A percentile compares a stretch with the other conserved stretches of the same genome.
These are phyloP conservation scores for Lepidurus couesii DNA, from an alignment of 1,140 invertebrate genomes.

Conservation along the genomic window DNA sequence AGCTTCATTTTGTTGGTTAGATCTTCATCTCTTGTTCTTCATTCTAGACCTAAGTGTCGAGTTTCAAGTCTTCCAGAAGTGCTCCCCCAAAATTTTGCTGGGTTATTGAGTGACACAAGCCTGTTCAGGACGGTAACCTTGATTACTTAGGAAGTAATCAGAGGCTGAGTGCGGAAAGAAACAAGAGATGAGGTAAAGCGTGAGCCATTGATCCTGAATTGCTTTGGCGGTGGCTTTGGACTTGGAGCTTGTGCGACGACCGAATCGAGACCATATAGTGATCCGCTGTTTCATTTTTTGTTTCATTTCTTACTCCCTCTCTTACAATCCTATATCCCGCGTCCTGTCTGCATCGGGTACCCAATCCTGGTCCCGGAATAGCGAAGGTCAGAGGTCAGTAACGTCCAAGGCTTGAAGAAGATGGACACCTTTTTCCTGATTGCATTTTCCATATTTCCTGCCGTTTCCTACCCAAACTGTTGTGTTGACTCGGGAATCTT, in stretches of 20 bases:
- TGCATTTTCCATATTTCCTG: neutral
- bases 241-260: neutral
- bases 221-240: conserved; percentile 12
- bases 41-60: neutral
- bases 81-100: neutral
- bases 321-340: neutral
- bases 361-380: neutral
- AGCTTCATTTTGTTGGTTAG: too few relatives aligned
- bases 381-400: neutral
- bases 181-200: neutral
- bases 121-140: neutral
- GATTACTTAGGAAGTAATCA: neutral
- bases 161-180: neutral
- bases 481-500: neutral
- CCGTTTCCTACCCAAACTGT: neutral
- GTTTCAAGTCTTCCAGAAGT: neutral
- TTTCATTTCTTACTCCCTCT: neutral
- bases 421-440: neutral
- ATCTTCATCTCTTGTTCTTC: neutral
- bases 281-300: neutral
- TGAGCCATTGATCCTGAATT: conserved; percentile 12
- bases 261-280: conserved; percentile 1
- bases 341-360: neutral
- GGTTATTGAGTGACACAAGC: neutral
- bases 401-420: neutral